Conservation (phyloP, 92 coral and sea anemone species). For the Porites rus region DNA sequence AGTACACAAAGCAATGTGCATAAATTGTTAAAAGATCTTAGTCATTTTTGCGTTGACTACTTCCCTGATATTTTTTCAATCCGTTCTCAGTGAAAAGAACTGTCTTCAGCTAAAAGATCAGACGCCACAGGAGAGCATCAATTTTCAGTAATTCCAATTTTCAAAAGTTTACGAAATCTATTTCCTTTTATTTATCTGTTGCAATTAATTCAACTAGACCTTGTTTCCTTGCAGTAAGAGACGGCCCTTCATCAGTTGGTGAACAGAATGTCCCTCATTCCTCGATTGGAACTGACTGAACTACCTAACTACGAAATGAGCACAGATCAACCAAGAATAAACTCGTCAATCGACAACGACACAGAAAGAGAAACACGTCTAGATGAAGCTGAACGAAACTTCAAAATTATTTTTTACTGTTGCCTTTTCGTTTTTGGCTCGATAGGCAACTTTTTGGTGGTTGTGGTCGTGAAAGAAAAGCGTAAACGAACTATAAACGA, state of each 20-base stretch:
- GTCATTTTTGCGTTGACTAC: not conserved
- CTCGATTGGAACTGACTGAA: slow-evolving; percentile 8
- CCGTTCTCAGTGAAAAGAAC: not conserved
- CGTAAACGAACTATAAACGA: slow-evolving; percentile 77
- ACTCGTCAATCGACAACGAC: slow-evolving; percentile 5
- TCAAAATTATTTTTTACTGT: slow-evolving; percentile 74
- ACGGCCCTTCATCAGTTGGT: too few relatives aligned
- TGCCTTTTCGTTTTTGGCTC: slow-evolving; percentile 73
- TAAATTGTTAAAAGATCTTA: not conserved
- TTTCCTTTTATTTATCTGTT: not conserved
- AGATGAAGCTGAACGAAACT: slow-evolving; percentile 54
- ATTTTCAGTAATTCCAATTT: too few relatives aligned
- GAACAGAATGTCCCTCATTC: slow-evolving; percentile 19
- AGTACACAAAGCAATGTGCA: too few relatives aligned
- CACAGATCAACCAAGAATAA: not conserved
- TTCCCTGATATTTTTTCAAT: not conserved
- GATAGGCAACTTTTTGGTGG: slow-evolving; percentile 76
- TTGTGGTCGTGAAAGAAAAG: slow-evolving; percentile 69
- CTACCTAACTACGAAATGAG: not conserved
- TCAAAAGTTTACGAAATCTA: too few relatives aligned
- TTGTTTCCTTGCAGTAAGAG: too few relatives aligned
- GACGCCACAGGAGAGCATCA: too few relatives aligned
- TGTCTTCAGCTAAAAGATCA: not conserved
- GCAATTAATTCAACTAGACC: not conserved
- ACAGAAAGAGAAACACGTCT: slow-evolving; percentile 5